Evolutionary conservation across 2,797 vertebrate genomes (phyloP).

Genomic region (Gambusia yucatana): DNA sequence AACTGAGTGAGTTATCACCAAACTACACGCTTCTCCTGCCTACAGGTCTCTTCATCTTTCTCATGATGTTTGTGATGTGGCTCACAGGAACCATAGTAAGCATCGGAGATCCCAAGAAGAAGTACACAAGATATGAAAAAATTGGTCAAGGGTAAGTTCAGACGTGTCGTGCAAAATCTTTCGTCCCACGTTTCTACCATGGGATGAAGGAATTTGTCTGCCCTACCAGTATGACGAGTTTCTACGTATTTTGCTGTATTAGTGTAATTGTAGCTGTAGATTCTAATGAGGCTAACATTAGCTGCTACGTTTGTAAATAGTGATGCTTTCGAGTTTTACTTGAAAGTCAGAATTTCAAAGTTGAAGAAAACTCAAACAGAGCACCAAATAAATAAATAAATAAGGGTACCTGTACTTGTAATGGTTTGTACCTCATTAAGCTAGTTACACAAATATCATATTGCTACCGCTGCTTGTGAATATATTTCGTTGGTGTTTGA

Average conservation of each 20-base stretch:
- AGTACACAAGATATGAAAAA: slow-evolving; percentile 98
- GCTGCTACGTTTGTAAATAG: background rate
- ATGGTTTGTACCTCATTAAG: no score
- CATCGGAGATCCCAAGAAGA: slow-evolving; percentile 98
- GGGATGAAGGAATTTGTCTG: background rate
- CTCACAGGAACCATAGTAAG: slow-evolving; percentile 94
- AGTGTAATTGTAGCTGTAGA: background rate
- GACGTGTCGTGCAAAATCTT: background rate
- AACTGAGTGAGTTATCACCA: slow-evolving; percentile 84
- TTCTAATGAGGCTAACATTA: background rate
- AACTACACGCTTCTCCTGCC: background rate
- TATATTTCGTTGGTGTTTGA: no score
- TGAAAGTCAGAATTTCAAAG: background rate
- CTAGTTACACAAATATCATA: no score
- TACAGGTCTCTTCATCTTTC: background rate
- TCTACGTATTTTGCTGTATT: background rate
- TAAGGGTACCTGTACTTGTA: no score
- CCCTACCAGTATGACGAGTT: background rate
- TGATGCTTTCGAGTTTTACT: background rate
- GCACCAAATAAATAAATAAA: background rate
- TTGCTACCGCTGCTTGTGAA: no score
- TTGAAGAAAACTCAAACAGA: background rate
- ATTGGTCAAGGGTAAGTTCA: slow-evolving; percentile 95
- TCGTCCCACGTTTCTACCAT: background rate
- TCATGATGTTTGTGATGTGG: slow-evolving; percentile 10